Base-by-base conservation (phyloP, 2,888 invertebrate species). In the Melinaea menophilus region DNA sequence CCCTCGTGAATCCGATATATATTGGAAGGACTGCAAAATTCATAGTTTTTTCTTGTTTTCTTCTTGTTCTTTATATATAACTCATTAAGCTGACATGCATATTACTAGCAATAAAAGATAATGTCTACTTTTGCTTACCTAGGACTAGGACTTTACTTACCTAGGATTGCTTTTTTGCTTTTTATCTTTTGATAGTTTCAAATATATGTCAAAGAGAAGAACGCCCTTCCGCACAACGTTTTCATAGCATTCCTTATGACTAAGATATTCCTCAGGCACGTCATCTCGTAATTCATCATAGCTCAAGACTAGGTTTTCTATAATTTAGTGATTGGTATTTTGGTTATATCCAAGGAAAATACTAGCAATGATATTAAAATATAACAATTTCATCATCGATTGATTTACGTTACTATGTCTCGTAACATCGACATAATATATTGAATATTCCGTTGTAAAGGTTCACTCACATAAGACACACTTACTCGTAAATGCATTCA, bases 191-290 rank as follows among this genome's bases (percentile, higher is more conserved):
- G 55, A 41, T 4, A 61, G 48, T 13, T 69, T 37, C 5, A 61
- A 65, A 5, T 81, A 55, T 0, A 75, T 54, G 85, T 95, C 93
- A 62, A 94, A 91, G 58, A 95, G 80, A 12, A 93, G 80, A 71
- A 93, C 93, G 4, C 94, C 91, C 77, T 94, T 95, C 58, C 93
- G 92, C 41, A 96, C 77, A 4, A 94, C 92, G 74, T 95, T 93
- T 78, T 95, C 95, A 78, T 96, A 97, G 65, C 94, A 92, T 74
- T 96, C 95, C 76, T 95, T 95, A 77, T 97, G 96, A 61, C 96
- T 95, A 70, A 95, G 83, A 79, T 95, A 96, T 64, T 95, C 95
- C n/a, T 93, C 90, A 0, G 96, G 95, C 0, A 94, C 81, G 22
- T 91, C 85, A 71, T 95, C 94, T 71, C 89, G 75, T 0, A 85